Evolutionary conservation across 2,113 vertebrate species (phyloP).

Genomic region (Piprites chloris): DNA sequence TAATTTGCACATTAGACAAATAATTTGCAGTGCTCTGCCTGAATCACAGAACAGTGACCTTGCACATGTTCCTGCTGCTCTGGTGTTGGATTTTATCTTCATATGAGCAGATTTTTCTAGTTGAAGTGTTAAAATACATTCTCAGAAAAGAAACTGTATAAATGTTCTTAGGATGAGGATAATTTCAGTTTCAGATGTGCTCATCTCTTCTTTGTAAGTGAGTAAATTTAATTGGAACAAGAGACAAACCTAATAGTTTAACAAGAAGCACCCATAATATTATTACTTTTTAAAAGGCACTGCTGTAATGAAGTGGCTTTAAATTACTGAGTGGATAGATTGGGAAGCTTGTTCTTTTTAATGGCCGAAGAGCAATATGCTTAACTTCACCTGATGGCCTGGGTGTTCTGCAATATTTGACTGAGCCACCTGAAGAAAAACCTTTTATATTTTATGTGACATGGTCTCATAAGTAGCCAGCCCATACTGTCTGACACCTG

Average conservation of each 20-base stretch:
- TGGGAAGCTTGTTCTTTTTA: neutral
- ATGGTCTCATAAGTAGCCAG: neutral
- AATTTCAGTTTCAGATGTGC: neutral
- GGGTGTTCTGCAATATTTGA: neutral
- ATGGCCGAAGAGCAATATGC: neutral
- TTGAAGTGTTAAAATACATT: slow-evolving; percentile 17
- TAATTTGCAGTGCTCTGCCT: slow-evolving; percentile 6
- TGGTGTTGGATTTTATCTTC: slow-evolving; percentile 27
- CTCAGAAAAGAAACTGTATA: neutral
- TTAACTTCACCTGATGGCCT: neutral
- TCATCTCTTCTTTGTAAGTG: neutral
- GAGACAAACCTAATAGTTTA: slow-evolving; percentile 28
- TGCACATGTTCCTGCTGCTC: slow-evolving; percentile 1
- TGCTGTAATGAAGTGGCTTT: slow-evolving; percentile 32
- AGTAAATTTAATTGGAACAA: slow-evolving; percentile 42
- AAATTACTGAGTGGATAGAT: slow-evolving; percentile 25
- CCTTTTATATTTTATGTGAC: accelerated
- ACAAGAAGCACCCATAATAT: slow-evolving; percentile 41
- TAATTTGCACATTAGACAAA: slow-evolving; percentile 28
- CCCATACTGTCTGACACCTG: neutral
- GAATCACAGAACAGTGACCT: slow-evolving; percentile 27
- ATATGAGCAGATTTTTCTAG: slow-evolving; percentile 24
- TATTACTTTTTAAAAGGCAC: slow-evolving; percentile 39
- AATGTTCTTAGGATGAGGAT: neutral
- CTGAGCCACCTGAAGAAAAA: neutral